These are phyloP conservation scores for Hirudinaria manillensis DNA, from an alignment of 2,888 invertebrate genomes.

Conservation along the genomic window DNA sequence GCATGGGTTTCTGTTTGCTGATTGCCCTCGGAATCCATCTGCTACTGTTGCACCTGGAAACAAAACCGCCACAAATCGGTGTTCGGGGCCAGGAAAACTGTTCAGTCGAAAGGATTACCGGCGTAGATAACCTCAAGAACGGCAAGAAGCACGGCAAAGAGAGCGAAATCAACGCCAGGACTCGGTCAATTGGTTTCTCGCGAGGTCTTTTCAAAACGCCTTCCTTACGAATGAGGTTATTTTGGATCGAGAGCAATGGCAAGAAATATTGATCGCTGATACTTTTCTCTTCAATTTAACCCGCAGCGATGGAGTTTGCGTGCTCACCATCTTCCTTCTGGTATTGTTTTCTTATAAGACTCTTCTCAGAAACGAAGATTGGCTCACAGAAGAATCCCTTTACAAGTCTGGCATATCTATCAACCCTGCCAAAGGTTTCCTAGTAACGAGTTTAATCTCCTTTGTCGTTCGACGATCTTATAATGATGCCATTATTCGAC, in stretches of 20 bases:
- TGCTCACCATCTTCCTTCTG: constrained; percentile 40
- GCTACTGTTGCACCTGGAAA: constrained; percentile 39
- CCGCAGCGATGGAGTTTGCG: too few relatives aligned
- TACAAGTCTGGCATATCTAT: constrained; percentile 82
- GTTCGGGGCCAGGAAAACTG: not conserved
- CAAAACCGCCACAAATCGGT: too few relatives aligned
- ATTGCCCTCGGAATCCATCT: constrained; percentile 60
- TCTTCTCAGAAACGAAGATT: constrained; percentile 76
- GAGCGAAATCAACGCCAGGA: too few relatives aligned
- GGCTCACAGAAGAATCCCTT: constrained; percentile 85
- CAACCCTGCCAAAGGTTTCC: constrained; percentile 93
- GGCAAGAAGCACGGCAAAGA: not conserved
- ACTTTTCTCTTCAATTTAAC: too few relatives aligned
- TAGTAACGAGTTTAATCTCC: not conserved
- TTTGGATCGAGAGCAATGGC: too few relatives aligned
- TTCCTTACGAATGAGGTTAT: too few relatives aligned
- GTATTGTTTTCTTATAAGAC: constrained; percentile 62
- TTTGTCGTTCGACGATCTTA: not conserved
- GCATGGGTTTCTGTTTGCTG: constrained; percentile 86
- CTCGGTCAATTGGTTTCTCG: too few relatives aligned
- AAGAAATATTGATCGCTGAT: too few relatives aligned
- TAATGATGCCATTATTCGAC: not conserved
- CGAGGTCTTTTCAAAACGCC: too few relatives aligned
- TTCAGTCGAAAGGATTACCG: not conserved
- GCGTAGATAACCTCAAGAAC: not conserved